Percentiles rank a stretch among this genome's conserved stretches.
Conservation (phyloP, 2,888 invertebrate genomes). For the Orthonychiurus folsomi region DNA sequence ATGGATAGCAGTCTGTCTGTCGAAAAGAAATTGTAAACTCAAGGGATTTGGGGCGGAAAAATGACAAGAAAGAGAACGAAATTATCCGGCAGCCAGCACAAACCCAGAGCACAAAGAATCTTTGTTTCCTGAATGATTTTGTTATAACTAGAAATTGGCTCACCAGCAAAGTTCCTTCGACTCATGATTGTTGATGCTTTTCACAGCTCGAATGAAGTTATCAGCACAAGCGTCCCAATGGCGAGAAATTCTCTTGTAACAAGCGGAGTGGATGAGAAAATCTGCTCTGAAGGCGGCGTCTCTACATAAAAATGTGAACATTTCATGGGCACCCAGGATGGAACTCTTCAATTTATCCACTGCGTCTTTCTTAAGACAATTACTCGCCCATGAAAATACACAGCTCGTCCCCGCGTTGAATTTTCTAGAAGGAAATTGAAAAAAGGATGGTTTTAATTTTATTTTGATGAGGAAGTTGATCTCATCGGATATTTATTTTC, state of each 20-base stretch:
- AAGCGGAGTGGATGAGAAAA: conserved; percentile 26
- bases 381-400: conserved; percentile 21
- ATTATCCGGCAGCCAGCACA: too few species aligned
- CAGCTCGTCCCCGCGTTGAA: conserved; percentile 30
- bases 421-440: conserved; percentile 17
- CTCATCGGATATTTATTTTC: too few species aligned
- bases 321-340: conserved; percentile 27
- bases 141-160: too few species aligned
- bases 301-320: conserved; percentile 24
- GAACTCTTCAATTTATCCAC: conserved; percentile 22
- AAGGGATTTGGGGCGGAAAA: too few species aligned
- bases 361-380: conserved; percentile 24
- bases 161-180: conserved; percentile 22
- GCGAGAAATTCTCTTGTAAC: conserved; percentile 28
- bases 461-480: background rate
- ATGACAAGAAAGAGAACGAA: too few species aligned
- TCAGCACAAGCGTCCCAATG: conserved; percentile 34
- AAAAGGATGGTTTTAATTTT: too few species aligned
- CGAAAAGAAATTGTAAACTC: too few species aligned
- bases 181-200: conserved; percentile 6
- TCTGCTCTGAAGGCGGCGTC: conserved; percentile 30
- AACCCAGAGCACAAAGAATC: too few species aligned
- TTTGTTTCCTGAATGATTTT: too few species aligned
- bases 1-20: too few species aligned
- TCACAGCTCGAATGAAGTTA: conserved; percentile 17